Base-by-base conservation (phyloP, 2,113 vertebrate species). In the Percopsis transmontana region DNA sequence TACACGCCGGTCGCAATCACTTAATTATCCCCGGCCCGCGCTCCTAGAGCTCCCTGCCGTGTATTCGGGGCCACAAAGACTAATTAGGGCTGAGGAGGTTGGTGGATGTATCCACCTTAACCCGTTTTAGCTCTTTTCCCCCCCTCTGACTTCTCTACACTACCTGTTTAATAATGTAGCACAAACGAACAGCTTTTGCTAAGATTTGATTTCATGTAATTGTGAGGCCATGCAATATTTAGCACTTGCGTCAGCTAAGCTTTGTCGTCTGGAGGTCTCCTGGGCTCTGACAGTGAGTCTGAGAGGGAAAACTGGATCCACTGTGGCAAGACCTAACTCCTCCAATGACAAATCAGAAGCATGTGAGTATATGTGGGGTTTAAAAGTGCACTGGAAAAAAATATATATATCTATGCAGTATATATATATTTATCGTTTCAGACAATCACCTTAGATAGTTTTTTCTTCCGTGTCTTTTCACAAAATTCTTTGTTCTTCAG, bases 1-100 rank as follows among this genome's bases (percentile, higher is more conserved):
- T 93, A 89, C 84, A 92, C n/a, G 47, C 86, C 87, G 86, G 91
- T 93, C 90, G 92, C 92, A 92, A 92, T 90, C 91, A 84, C 93
- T 95, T 95, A 94, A 96, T 96, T 95, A 92, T 92, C 89, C 88
- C 76, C 80, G 56, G 67, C 84, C 86, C 82, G 76, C 91, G 90
- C 91, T 93, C 93, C 94, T 93, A 93, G 93, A 93, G 90, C 89
- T 91, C 85, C 77, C 79, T 89, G 63, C 85, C 88, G 89, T 80
- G 64, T 87, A 77, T 85, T 66, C 14, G 53, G 54, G 72, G 66
- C 68, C 48, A 38, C 61, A 19, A 54, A 41, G 72, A 85, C 87
- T 83, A 83, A 85, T 88, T 85, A 85, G 73, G 68, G 66, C 70
- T 78, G 40, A 39, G 19, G 67, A 66, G 59, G 62, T 78, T 76